Evolutionary conservation across 2,113 vertebrate species (phyloP).

Genomic region (Isurus oxyrinchus): DNA sequence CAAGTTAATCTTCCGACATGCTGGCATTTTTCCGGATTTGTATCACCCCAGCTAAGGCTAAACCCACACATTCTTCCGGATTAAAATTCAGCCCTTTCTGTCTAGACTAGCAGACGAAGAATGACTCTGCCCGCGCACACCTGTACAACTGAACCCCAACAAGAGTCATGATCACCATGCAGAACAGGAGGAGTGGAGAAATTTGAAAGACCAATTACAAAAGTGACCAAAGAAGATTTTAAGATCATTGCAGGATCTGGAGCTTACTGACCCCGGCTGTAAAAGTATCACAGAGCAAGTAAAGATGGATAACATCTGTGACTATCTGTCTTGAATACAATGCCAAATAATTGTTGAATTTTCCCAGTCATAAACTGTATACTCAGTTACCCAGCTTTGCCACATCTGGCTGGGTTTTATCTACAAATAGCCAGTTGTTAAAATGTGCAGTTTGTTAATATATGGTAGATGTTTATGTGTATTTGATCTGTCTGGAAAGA

Average conservation of each 20-base stretch:
- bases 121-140: not conserved
- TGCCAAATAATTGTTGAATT: slow-evolving; percentile 43
- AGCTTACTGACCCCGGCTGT: slow-evolving; percentile 41
- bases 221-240: not conserved
- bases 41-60: not conserved
- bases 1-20: not conserved
- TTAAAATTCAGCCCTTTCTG: not conserved
- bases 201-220: not conserved
- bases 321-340: slow-evolving; percentile 40
- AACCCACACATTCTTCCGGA: not conserved
- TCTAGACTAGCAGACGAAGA: not conserved
- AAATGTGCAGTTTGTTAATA: slow-evolving; percentile 20
- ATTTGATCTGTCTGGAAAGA: not conserved
- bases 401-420: not conserved
- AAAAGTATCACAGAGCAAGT: slow-evolving; percentile 45
- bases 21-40: not conserved
- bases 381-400: not conserved
- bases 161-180: not conserved
- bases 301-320: slow-evolving; percentile 47
- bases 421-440: not conserved
- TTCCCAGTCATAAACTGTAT: not conserved
- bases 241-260: not conserved
- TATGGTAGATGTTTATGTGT: not conserved
- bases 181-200: not conserved
- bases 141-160: not conserved